Evolutionary conservation across 2,797 vertebrate genomes (phyloP).

Genomic region (Choloepus didactylus): DNA sequence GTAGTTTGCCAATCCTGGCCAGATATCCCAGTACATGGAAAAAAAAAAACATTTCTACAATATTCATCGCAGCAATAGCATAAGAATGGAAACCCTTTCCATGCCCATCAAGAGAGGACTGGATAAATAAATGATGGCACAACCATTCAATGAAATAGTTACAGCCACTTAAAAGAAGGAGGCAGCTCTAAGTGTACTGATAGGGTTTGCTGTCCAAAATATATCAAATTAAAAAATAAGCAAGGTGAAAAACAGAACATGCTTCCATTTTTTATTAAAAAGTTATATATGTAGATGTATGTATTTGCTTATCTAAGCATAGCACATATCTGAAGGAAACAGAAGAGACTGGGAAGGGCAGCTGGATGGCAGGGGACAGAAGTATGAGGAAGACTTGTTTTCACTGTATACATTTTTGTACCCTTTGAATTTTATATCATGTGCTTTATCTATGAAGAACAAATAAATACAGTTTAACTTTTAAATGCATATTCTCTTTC

Average conservation of each 20-base stretch:
- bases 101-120: background rate
- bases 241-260: background rate
- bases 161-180: background rate
- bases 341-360: background rate
- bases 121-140: background rate
- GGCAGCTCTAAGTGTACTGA: background rate
- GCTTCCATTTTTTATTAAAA: conserved; percentile 35
- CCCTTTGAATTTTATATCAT: background rate
- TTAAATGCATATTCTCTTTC: background rate
- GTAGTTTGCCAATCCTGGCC: background rate
- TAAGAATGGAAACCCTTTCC: background rate
- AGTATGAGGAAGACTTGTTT: background rate
- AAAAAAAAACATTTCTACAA: background rate
- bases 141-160: background rate
- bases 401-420: background rate
- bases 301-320: background rate
- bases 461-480: conserved; percentile 43
- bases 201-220: background rate
- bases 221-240: background rate
- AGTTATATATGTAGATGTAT: background rate
- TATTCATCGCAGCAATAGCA: conserved; percentile 2
- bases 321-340: background rate
- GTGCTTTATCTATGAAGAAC: conserved; percentile 17
- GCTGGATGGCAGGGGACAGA: background rate
- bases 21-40: background rate